phyloP scores from a whole-genome alignment of 2,797 vertebrate genomes.

The Telmatherina bonti region DNA sequence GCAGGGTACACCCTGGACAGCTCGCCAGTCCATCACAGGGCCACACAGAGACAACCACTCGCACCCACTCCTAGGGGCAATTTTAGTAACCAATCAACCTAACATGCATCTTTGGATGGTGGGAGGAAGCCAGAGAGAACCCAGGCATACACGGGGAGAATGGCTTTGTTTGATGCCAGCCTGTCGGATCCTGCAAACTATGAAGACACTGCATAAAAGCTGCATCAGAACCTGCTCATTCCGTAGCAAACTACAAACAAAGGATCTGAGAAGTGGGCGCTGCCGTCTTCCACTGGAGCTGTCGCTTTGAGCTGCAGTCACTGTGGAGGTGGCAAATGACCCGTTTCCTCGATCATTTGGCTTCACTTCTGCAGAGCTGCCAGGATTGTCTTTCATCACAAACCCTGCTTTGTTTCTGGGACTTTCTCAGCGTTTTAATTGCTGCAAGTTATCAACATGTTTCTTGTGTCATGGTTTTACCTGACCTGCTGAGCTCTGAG shows the following conservation, averaged over 20 bases:
- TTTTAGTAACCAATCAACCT: too few species aligned
- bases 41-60: too few species aligned
- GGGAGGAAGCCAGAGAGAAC: too few species aligned
- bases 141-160: too few species aligned
- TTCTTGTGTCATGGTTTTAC: background rate
- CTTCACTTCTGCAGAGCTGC: background rate
- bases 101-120: too few species aligned
- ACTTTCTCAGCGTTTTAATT: background rate
- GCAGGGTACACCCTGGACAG: too few species aligned
- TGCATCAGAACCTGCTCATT: background rate
- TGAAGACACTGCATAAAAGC: background rate
- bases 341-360: background rate
- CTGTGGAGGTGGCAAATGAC: background rate
- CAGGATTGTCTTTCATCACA: background rate
- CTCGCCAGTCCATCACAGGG: too few species aligned
- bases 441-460: background rate
- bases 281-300: background rate
- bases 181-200: background rate
- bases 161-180: background rate
- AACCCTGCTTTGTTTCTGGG: background rate
- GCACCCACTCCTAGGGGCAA: too few species aligned
- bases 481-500: background rate
- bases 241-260: background rate
- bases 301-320: background rate
- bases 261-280: slow-evolving; percentile 5